phyloP scores from a whole-genome alignment of 2,888 invertebrate species.

The Scaptomyza cyrtandrae region DNA sequence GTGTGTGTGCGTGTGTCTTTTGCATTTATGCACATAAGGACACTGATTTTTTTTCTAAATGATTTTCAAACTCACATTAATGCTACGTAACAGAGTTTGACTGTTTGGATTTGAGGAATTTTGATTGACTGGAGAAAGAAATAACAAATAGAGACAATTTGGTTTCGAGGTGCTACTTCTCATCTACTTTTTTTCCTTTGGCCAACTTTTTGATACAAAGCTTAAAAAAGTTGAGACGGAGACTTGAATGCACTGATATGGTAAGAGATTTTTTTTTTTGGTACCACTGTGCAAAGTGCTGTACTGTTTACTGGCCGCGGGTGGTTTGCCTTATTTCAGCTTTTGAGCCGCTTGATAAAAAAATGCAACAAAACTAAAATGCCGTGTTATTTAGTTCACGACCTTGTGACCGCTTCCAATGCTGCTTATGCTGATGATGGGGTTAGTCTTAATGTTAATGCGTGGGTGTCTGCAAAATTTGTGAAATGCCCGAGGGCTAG shows the following conservation, averaged over 20 bases:
- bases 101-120: not conserved
- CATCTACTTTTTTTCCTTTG: not conserved
- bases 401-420: conserved; percentile 49
- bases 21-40: conserved; percentile 5
- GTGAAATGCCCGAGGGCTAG: conserved; percentile 36
- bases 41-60: not conserved
- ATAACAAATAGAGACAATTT: too few species aligned
- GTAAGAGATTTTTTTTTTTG: not conserved
- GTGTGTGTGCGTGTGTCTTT: not conserved
- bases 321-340: conserved; percentile 53
- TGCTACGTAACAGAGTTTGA: not conserved
- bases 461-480: conserved; percentile 32
- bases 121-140: not conserved
- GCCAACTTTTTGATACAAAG: not conserved
- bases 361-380: conserved; percentile 15
- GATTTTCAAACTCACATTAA: not conserved
- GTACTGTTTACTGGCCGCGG: conserved; percentile 56
- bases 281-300: conserved; percentile 38
- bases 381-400: conserved; percentile 54
- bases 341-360: conserved; percentile 60
- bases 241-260: not conserved
- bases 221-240: not conserved
- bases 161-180: not conserved
- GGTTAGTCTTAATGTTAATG: conserved; percentile 35
- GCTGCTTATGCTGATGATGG: conserved; percentile 27